Percentiles rank a stretch among this genome's conserved stretches.
Evolutionary conservation across 1,140 invertebrate species (phyloP).

Genomic region (fruit fly (Drosophila melanogaster)): DNA sequence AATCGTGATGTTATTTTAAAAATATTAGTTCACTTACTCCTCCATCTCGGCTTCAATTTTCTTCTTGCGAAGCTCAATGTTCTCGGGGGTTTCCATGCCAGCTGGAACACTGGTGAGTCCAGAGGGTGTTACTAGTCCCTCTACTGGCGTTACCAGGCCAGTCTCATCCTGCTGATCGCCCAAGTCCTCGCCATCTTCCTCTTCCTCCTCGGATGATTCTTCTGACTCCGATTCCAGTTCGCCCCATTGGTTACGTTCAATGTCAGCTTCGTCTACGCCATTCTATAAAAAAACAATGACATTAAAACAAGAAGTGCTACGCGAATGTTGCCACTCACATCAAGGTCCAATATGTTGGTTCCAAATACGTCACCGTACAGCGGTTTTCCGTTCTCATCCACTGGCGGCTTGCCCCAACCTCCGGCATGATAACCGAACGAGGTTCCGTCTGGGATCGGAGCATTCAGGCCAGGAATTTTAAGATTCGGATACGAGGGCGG

Average conservation of each 20-base stretch:
- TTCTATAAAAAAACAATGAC: slow-evolving; percentile 81
- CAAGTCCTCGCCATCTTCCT: slow-evolving; percentile 90
- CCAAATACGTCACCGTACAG: slow-evolving; percentile 99
- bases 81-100: slow-evolving; percentile 98
- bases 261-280: slow-evolving; percentile 93
- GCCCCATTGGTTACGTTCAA: slow-evolving; percentile 97
- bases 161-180: slow-evolving; percentile 88
- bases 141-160: slow-evolving; percentile 91
- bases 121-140: slow-evolving; percentile 97
- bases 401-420: slow-evolving; percentile 99
- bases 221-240: slow-evolving; percentile 98
- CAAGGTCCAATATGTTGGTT: slow-evolving; percentile 87
- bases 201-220: slow-evolving; percentile 94
- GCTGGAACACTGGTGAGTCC: slow-evolving; percentile 97
- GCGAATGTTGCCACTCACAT: slow-evolving; percentile 85
- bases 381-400: slow-evolving; percentile 98
- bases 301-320: neutral
- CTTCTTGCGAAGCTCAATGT: slow-evolving; percentile 98
- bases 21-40: slow-evolving; percentile 86
- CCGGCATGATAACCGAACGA: slow-evolving; percentile 99
- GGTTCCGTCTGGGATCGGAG: slow-evolving; percentile 97
- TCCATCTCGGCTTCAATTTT: slow-evolving; percentile 99
- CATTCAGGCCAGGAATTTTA: slow-evolving; percentile 97
- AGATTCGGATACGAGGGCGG: slow-evolving; percentile 99
- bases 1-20: too few relatives aligned